Base-by-base conservation (phyloP, 2,113 vertebrate genomes). In the Galeopterus variegatus region DNA sequence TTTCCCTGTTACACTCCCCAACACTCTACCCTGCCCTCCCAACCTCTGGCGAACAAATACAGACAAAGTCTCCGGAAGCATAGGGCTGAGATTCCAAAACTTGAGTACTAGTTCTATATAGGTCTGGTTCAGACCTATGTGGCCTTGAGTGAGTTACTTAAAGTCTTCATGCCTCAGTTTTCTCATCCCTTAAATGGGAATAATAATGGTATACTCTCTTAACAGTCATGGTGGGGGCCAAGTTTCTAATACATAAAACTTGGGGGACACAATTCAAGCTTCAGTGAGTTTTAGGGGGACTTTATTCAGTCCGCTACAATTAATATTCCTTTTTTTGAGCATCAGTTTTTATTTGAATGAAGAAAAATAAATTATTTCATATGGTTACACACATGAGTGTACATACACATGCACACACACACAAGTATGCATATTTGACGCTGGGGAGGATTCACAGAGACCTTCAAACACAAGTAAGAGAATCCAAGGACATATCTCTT, bases 301-400 rank as follows among this genome's bases (percentile, higher is more conserved):
- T 41, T 41, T 41, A 41, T 41, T 41, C 41, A 41, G 41, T 41
- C 41, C 41, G 4, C 41, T 41, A 41, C 41, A 41, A 41, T 41
- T 76, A 93, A 54, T 81, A 94, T 85, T 98, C 31, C 95, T 83
- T 96, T 88, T 6, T 31, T 96, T 85, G 19, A 36, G n/a, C 41
- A 18, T 3, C 50, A 48, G 50, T 11, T 84, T 93, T 94, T 93
- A 89, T 97, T 95, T 97, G 73, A 81, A 96, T 88, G 54, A 72
- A 82, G 50, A 96, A 87, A n/a, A 75, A 56, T 52, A 52, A 54
- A 77, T 96, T 87, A 96, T 93, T 97, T 96, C n/a, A 95, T 64
- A 81, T 90, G 41, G 56, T n/a, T 18, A 23, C 24, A 24, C 0
- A 19, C 21, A 13, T 4, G 18, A 41, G 4, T 41, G 41, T 41